Percentiles rank a stretch among this genome's conserved stretches.
Conservation (phyloP, 2,113 vertebrate species). For the Ardeotis arabs region DNA sequence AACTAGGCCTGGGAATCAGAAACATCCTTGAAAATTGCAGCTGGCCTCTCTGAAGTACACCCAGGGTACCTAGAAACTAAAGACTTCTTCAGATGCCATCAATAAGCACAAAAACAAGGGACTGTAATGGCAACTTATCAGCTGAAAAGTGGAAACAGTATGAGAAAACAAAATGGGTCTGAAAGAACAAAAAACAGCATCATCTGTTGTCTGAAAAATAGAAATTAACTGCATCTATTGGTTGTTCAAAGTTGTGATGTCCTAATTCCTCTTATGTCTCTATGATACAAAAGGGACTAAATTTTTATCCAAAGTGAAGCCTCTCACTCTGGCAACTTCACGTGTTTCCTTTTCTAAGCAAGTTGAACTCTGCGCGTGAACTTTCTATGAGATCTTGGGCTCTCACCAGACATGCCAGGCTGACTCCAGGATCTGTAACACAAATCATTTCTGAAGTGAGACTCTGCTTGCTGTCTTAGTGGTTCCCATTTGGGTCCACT, state of each 20-base stretch:
- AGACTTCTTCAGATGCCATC: background rate
- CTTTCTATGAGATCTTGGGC: background rate
- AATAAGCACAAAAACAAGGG: background rate
- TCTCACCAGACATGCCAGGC: fast-evolving
- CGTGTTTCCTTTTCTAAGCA: background rate
- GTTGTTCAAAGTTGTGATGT: background rate
- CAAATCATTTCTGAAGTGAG: background rate
- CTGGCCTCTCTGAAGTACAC: background rate
- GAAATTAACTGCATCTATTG: no score
- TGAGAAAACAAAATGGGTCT: background rate
- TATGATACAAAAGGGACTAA: background rate
- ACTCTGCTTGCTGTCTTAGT: background rate
- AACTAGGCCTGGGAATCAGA: background rate
- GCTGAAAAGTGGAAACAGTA: background rate
- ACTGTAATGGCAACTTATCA: background rate
- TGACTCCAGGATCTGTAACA: background rate
- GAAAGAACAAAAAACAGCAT: background rate
- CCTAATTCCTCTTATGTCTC: background rate
- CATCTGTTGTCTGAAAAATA: background rate
- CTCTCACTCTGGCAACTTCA: background rate
- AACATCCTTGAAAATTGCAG: background rate
- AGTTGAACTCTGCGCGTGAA: background rate
- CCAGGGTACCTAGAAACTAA: background rate
- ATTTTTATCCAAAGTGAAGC: background rate
- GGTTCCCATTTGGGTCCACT: background rate